A percentile compares a stretch with the other conserved stretches of the same genome.
These are phyloP conservation scores for Acanthoscelides obtectus DNA, from an alignment of 2,888 invertebrate genomes.

Conservation along the genomic window DNA sequence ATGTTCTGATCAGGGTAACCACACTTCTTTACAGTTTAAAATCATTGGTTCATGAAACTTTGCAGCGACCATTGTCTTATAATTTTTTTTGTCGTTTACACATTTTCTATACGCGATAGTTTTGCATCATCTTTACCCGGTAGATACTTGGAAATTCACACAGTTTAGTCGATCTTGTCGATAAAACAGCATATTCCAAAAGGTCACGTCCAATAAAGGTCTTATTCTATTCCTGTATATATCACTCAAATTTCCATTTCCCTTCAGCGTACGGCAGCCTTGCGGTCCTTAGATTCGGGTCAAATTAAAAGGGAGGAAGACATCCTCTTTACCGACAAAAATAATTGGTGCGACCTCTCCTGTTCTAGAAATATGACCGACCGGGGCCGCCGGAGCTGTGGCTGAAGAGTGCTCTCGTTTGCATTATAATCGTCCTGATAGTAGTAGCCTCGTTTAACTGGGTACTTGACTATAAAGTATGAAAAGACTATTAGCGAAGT, in stretches of 20 bases:
- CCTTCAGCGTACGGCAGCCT: not conserved
- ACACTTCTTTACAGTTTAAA: no score
- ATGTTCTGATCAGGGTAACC: no score
- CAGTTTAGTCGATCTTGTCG: no score
- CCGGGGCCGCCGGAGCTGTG: not conserved
- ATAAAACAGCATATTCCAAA: no score
- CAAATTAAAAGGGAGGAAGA: not conserved
- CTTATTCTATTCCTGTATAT: not conserved
- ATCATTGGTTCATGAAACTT: no score
- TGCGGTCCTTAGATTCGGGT: not conserved
- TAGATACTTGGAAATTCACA: no score
- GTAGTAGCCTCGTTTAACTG: conserved; percentile 16
- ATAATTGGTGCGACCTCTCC: not conserved
- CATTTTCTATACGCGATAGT: no score
- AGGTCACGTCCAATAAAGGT: no score
- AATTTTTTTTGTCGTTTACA: no score
- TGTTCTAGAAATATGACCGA: not conserved
- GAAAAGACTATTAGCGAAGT: conserved; percentile 23
- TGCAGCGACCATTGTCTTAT: no score
- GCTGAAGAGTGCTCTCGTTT: not conserved
- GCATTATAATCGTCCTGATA: not conserved
- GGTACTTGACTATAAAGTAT: conserved; percentile 21
- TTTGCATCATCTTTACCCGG: no score
- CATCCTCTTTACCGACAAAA: not conserved
- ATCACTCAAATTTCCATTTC: not conserved